Base-by-base conservation (phyloP, 2,888 invertebrate genomes). In the Drosophila subsilvestris region DNA sequence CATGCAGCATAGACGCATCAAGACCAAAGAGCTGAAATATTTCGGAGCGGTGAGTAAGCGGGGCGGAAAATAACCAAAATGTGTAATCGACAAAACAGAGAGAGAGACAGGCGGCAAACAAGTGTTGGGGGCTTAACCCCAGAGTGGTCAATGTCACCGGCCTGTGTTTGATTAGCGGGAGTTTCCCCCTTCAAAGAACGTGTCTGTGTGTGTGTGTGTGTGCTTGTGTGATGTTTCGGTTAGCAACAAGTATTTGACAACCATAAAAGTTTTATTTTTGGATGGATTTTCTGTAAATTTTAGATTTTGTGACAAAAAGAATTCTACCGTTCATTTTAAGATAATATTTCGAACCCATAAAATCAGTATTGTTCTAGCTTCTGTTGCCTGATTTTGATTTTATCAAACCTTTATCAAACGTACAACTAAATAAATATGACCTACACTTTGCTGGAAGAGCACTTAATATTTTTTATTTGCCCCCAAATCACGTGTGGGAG, bases 11-110 rank as follows among this genome's bases (percentile, higher is more conserved):
- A 85, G 90, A 76, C 84, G 91, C 73, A 88, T 90, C 74, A 91
- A 91, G 78, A 91, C 89, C 83, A 91, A 90, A 78, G 91, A 91
- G 78, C 90, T 91, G 75, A 91, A 91, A 84, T 91, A 91, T 82
- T 91, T 91, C 77, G 91, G 91, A 79, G 88, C 91, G 91, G 91
- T 91, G 75, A 91, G 91, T 90, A 77, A 75, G 61, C 60, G 18
- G 20, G 10, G 60, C 70, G 79, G 69, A 76, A 78, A 80, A 75
- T 78, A 80, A 75, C 75, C 48, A 62, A 29, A 49, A 80, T 80
- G 80, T 76, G 79, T 80, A 80, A 78, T 74, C 80, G 60, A 6
- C 14, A 37, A 37, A 37, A 14, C 37, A 14, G 37, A 14, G 1
- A 14, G 37, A 14, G 1, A 14, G 37, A 14, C 37, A 14, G 37